phyloP scores from a whole-genome alignment of 2,888 invertebrate genomes.

The Synanthedon tipuliformis region DNA sequence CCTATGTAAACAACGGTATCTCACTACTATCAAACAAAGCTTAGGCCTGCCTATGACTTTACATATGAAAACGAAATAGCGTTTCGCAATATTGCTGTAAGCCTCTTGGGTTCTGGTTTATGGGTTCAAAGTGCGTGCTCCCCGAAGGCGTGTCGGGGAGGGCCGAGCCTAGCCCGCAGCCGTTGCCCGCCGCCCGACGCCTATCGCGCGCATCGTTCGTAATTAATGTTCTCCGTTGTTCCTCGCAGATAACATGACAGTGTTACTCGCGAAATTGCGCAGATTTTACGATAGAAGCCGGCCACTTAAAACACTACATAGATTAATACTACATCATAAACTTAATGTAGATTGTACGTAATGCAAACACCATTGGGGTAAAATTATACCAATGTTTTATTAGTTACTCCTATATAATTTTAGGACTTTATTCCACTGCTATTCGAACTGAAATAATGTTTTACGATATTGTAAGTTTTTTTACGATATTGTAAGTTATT shows the following conservation, averaged over 20 bases:
- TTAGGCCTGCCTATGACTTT: no score
- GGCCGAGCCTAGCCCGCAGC: constrained; percentile 8
- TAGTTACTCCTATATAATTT: no score
- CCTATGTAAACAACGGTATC: no score
- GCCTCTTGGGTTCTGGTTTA: constrained; percentile 18
- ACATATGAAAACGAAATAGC: no score
- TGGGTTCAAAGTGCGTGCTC: constrained; percentile 21
- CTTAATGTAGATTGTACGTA: neutral
- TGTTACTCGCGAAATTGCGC: neutral
- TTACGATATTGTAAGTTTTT: no score
- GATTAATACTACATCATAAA: neutral
- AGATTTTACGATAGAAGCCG: neutral
- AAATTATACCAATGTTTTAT: no score
- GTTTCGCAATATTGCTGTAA: constrained; percentile 10
- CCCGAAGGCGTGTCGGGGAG: constrained; percentile 19
- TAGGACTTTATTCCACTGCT: no score
- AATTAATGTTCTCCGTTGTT: constrained; percentile 27
- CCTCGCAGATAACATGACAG: neutral
- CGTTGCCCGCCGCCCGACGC: neutral
- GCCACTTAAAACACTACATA: neutral
- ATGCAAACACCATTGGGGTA: no score
- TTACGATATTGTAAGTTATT: no score
- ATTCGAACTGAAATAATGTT: no score
- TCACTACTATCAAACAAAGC: no score
- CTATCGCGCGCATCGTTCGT: constrained; percentile 19